Evolutionary conservation across 1,140 invertebrate species (phyloP).

Genomic region (Odontomachus brunneus): DNA sequence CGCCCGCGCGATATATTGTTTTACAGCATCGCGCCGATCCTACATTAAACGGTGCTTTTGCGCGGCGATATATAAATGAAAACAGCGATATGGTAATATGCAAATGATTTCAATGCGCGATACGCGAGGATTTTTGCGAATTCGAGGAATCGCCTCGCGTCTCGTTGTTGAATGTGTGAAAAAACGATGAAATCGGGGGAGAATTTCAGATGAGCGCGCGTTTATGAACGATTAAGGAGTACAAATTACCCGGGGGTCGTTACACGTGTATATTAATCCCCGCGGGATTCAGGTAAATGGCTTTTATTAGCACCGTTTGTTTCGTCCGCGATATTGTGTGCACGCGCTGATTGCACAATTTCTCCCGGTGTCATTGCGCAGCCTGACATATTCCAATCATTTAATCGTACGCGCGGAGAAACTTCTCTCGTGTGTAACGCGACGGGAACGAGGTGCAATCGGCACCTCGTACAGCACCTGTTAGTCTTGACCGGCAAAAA

Average conservation of each 20-base stretch:
- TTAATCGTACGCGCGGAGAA: not conserved
- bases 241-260: too few species aligned
- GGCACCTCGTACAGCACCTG: not conserved
- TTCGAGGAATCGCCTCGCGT: too few species aligned
- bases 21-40: not conserved
- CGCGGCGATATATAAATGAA: not conserved
- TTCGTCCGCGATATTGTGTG: too few species aligned
- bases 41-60: not conserved
- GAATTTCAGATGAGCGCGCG: too few species aligned
- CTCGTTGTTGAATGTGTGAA: too few species aligned
- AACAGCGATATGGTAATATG: not conserved
- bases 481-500: constrained; percentile 16
- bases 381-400: not conserved
- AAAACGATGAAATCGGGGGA: too few species aligned
- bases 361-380: not conserved
- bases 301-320: too few species aligned
- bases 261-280: too few species aligned
- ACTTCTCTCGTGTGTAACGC: not conserved
- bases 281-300: too few species aligned
- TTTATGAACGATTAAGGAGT: too few species aligned
- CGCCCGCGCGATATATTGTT: not conserved
- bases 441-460: not conserved
- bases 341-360: not conserved
- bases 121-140: not conserved
- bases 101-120: not conserved